phyloP scores from a whole-genome alignment of 2,888 invertebrate genomes.

The Ceraclea dissimilis region DNA sequence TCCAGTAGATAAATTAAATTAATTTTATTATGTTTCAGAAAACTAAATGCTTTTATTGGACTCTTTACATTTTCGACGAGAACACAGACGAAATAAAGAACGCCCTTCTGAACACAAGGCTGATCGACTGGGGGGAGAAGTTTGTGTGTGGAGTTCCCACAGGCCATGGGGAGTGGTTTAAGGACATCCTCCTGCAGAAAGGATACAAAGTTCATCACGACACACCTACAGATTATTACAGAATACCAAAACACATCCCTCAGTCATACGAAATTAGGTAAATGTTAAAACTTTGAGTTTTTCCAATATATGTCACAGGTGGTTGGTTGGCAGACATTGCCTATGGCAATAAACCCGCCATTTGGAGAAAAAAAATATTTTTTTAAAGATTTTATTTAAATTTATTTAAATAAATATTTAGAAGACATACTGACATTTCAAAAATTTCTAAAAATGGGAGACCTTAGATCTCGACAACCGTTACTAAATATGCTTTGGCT shows the following conservation, averaged over 20 bases:
- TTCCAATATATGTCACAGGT: too few species aligned
- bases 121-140: slow-evolving; percentile 28
- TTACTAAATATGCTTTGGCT: too few species aligned
- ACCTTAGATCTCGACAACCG: too few species aligned
- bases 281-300: slow-evolving; percentile 3
- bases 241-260: slow-evolving; percentile 24
- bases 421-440: too few species aligned
- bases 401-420: too few species aligned
- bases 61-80: slow-evolving; percentile 16
- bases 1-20: too few species aligned
- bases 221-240: slow-evolving; percentile 23
- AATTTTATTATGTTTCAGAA: too few species aligned
- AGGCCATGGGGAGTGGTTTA: slow-evolving; percentile 25
- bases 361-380: neutral
- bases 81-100: slow-evolving; percentile 7
- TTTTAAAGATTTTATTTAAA: too few species aligned
- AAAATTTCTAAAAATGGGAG: too few species aligned
- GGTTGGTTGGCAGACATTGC: too few species aligned
- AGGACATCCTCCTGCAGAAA: slow-evolving; percentile 26
- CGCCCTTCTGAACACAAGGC: slow-evolving; percentile 28
- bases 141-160: slow-evolving; percentile 29
- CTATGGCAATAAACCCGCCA: too few species aligned
- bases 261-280: slow-evolving; percentile 21
- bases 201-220: slow-evolving; percentile 20
- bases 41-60: slow-evolving; percentile 12